phyloP scores from a whole-genome alignment of 2,888 invertebrate genomes.

The Linhomoeus sp. region DNA sequence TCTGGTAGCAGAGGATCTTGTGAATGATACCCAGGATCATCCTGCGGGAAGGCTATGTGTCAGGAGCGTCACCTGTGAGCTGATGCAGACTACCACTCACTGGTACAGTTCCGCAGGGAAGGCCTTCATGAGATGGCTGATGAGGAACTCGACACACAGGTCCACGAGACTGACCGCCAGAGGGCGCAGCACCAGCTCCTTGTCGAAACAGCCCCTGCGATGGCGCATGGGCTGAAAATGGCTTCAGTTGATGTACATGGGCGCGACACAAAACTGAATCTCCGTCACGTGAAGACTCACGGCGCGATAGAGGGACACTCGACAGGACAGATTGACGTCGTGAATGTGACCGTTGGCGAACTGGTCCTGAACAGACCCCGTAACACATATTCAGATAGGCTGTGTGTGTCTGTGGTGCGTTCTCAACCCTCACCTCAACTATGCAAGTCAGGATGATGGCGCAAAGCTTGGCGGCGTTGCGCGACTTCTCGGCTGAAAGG shows the following conservation, averaged over 20 bases:
- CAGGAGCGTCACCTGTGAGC: no score
- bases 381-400: no score
- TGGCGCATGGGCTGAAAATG: conserved; percentile 60
- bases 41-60: conserved; percentile 19
- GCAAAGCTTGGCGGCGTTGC: conserved; percentile 75
- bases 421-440: conserved; percentile 45
- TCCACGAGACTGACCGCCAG: no score
- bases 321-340: conserved; percentile 79
- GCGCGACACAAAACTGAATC: no score
- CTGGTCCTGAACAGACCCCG: no score
- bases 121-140: no score
- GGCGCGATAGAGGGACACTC: conserved; percentile 70
- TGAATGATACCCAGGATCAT: conserved; percentile 50
- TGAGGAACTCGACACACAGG: no score
- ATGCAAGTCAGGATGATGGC: conserved; percentile 85
- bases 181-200: no score
- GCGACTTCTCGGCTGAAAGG: conserved; percentile 39
- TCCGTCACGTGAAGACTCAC: conserved; percentile 25
- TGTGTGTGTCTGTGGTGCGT: no score
- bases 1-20: conserved; percentile 73
- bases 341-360: conserved; percentile 98
- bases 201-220: conserved; percentile 56
- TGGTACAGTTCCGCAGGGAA: no score
- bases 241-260: no score
- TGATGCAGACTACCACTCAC: no score